A percentile compares a stretch with the other conserved stretches of the same genome.
Evolutionary conservation across 2,888 invertebrate species (phyloP).

Genomic region (Chrysopilus asiliformis): DNA sequence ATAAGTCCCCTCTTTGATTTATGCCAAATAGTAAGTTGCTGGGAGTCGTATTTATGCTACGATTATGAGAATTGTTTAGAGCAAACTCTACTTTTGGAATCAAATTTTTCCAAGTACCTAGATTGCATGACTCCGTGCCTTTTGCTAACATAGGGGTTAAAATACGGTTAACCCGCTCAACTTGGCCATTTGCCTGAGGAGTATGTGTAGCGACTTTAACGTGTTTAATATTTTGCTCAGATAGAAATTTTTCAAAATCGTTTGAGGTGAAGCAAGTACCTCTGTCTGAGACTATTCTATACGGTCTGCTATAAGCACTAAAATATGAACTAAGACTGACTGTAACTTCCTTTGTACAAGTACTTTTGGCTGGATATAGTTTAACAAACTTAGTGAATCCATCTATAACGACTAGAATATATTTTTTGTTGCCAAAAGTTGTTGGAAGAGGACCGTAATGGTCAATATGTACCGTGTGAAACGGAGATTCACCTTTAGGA

Average conservation of each 20-base stretch:
- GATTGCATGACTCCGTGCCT: neutral
- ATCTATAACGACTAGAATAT: conserved; percentile 7
- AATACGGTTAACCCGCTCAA: neutral
- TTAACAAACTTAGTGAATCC: conserved; percentile 6
- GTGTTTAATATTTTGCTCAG: conserved; percentile 9
- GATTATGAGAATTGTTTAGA: conserved; percentile 3
- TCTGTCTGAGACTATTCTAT: conserved; percentile 8
- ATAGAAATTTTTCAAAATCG: conserved; percentile 5
- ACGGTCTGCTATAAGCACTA: conserved; percentile 5
- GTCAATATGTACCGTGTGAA: conserved; percentile 3
- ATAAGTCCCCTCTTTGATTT: too few species aligned
- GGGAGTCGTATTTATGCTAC: too few species aligned
- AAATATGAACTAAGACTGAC: conserved; percentile 6
- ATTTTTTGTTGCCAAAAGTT: conserved; percentile 8
- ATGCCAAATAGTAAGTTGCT: too few species aligned
- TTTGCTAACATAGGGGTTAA: conserved; percentile 3
- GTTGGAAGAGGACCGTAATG: conserved; percentile 7
- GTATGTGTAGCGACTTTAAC: conserved; percentile 8
- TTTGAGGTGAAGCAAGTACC: conserved; percentile 7
- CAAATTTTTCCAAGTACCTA: too few species aligned
- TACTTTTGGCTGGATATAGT: conserved; percentile 8
- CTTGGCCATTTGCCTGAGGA: conserved; percentile 6
- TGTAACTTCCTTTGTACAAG: conserved; percentile 5
- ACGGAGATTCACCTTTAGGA: conserved; percentile 4
- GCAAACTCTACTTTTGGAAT: too few species aligned